Evolutionary conservation across 2,888 invertebrate species (phyloP), one percentile per base, ranked within the genome.

Genomic region (Perizoma affinitatum): DNA sequence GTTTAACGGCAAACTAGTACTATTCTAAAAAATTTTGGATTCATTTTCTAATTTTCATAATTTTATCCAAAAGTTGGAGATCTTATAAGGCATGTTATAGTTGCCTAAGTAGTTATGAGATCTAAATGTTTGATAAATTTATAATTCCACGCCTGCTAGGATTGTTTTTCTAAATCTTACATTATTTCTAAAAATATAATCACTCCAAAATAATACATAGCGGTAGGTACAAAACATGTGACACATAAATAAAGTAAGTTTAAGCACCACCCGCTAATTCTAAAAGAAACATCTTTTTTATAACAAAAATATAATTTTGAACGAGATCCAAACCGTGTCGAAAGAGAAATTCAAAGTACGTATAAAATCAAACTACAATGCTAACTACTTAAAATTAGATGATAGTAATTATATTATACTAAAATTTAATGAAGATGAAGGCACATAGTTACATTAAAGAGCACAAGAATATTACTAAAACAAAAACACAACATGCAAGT

Each of bases 191-290:
- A 63, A 63, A 66, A 78, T 68, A 79, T 80, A 71, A 82, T 83
- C 75, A 87, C 83, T 80, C 82, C 81, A 79, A 86, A 84, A 85
- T 88, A 90, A 90, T 90, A 90, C 90, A 77, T 74, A 73, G 75
- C 84, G 87, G 86, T 84, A 83, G 87, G 85, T 76, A 83, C 82
- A 56, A 59, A 62, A 63, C 66, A 63, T 56, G 55, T 63, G 59
- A 68, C 63, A 65, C 64, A 65, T 66, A 61, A 59, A 60, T 63
- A 60, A 63, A 54, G 61, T 58, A 62, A 79, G 77, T 71, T 86
- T 90, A 90, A 90, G 91, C 91, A 90, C 89, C 86, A 84, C 86
- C 90, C 87, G 88, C 90, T 82, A 83, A 73, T 71, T 76, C 79
- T 79, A 74, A 71, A 72, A 78, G 75, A 80, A 70, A 73, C 54